phyloP scores from a whole-genome alignment of 1,140 invertebrate species.

The Dolichoris vasculosae region DNA sequence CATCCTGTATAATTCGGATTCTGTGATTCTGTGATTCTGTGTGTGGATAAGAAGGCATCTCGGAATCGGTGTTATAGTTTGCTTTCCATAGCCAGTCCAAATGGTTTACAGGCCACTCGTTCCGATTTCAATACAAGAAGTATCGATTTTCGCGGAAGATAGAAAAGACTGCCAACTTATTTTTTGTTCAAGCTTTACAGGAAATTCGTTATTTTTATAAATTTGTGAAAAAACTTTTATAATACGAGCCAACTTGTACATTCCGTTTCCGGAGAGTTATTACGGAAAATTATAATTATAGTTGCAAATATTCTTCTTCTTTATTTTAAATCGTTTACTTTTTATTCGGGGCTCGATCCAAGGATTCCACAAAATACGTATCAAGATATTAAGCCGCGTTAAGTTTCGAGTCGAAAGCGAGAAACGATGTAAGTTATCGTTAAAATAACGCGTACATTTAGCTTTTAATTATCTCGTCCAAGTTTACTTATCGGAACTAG shows the following conservation, averaged over 20 bases:
- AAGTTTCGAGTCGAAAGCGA: no score
- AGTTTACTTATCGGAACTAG: no score
- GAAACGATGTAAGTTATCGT: no score
- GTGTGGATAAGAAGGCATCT: not conserved
- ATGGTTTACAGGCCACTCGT: not conserved
- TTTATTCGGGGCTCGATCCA: no score
- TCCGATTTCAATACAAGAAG: not conserved
- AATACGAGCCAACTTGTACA: not conserved
- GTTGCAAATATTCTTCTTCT: not conserved
- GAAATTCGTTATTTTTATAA: not conserved
- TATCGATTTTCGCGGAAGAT: not conserved
- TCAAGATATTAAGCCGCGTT: no score
- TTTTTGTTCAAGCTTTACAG: not conserved
- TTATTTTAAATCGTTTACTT: no score
- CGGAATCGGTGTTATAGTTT: not conserved
- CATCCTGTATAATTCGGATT: conserved; percentile 52
- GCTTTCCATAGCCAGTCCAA: not conserved
- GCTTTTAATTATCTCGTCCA: no score
- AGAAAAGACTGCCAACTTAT: not conserved
- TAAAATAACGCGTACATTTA: no score
- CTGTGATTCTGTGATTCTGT: no score
- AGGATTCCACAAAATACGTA: no score
- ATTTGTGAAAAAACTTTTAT: not conserved
- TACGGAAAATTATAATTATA: not conserved
- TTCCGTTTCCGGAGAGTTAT: not conserved